Conservation (phyloP, 2,113 vertebrate genomes). For the Rhombomys opimus region DNA sequence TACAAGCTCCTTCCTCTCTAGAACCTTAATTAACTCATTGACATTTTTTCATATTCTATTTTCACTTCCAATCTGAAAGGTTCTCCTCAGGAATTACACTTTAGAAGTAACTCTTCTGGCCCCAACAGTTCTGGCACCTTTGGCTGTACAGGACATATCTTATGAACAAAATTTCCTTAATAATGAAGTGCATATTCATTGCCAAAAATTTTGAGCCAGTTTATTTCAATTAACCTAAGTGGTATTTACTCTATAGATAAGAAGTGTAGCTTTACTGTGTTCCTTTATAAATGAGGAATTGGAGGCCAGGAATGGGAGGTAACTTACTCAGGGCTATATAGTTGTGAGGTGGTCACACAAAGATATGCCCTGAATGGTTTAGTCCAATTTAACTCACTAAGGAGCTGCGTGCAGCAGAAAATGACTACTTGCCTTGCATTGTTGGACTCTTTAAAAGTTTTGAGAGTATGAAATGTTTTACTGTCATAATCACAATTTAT, state of each 20-base stretch:
- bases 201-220: neutral
- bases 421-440: neutral
- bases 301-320: neutral
- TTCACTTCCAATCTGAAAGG: neutral
- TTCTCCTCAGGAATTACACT: neutral
- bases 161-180: neutral
- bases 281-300: slow-evolving; percentile 16
- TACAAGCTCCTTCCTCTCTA: neutral
- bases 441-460: neutral
- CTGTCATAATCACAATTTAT: neutral
- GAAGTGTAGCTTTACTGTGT: neutral
- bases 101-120: neutral
- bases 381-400: neutral
- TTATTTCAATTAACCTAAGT: slow-evolving; percentile 6
- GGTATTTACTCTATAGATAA: neutral
- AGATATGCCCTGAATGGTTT: neutral
- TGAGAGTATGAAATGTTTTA: neutral
- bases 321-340: neutral
- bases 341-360: neutral
- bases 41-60: neutral
- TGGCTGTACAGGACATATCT: neutral
- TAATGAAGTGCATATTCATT: neutral
- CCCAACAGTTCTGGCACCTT: neutral
- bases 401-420: neutral
- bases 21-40: neutral